phyloP scores from a whole-genome alignment of 2,797 vertebrate genomes.

The Chaunax sp. region DNA sequence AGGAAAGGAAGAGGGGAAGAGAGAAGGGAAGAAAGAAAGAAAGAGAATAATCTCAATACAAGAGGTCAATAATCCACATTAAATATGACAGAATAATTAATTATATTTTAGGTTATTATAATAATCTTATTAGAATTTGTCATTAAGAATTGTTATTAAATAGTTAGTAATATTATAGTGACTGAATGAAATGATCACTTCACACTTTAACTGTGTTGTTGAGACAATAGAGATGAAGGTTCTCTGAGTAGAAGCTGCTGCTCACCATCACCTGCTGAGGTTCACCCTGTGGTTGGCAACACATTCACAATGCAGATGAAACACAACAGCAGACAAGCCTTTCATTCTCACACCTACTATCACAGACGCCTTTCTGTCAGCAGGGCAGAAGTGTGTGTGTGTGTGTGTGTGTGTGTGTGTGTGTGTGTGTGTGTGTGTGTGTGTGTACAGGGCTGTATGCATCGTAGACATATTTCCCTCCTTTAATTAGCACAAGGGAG shows the following conservation, averaged over 20 bases:
- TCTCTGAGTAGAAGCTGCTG: slow-evolving; percentile 65
- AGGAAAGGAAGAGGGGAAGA: slow-evolving; percentile 34
- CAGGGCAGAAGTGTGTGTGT: slow-evolving; percentile 36
- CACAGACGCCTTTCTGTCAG: slow-evolving; percentile 73
- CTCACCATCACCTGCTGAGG: slow-evolving; percentile 78
- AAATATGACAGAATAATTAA: slow-evolving; percentile 21
- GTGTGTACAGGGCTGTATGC: slow-evolving; percentile 62
- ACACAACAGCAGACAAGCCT: slow-evolving; percentile 75
- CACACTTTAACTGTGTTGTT: slow-evolving; percentile 67
- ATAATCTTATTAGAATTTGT: slow-evolving; percentile 10
- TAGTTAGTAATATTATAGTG: slow-evolving; percentile 1
- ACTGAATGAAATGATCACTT: slow-evolving; percentile 53
- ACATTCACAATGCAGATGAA: slow-evolving; percentile 68
- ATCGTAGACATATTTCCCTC: slow-evolving; percentile 80
- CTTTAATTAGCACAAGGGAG: slow-evolving; percentile 84
- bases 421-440: slow-evolving; percentile 41
- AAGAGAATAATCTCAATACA: slow-evolving; percentile 9
- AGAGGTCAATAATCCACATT: slow-evolving; percentile 43
- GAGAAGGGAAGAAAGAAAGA: slow-evolving; percentile 10
- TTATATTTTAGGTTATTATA: not conserved
- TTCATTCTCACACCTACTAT: slow-evolving; percentile 76
- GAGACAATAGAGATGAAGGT: slow-evolving; percentile 65
- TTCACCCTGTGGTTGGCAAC: slow-evolving; percentile 73
- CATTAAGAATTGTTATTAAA: slow-evolving; percentile 8
- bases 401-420: slow-evolving; percentile 31